Conservation (phyloP, 2,888 invertebrate species). For the Sphecodes monilicornis region DNA sequence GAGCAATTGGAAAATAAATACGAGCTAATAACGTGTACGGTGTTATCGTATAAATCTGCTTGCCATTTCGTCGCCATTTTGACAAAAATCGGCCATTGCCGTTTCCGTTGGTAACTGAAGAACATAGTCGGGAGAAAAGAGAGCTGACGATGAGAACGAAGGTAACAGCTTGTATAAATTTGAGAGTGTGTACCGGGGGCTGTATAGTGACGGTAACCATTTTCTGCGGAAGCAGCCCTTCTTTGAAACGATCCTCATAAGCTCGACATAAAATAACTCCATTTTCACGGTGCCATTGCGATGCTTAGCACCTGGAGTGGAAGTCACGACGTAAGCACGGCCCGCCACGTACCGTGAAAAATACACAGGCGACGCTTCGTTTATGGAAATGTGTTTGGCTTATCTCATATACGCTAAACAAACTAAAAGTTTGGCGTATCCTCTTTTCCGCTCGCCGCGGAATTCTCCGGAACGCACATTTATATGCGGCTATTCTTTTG, state of each 20-base stretch:
- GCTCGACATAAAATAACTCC: conserved; percentile 72
- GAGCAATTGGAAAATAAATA: conserved; percentile 32
- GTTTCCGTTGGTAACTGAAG: conserved; percentile 16
- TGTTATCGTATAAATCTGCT: neutral
- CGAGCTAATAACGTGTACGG: conserved; percentile 15
- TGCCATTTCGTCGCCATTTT: conserved; percentile 25
- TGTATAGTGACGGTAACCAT: conserved; percentile 61
- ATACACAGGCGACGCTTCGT: conserved; percentile 61
- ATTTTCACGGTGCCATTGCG: conserved; percentile 69
- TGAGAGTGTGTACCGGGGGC: conserved; percentile 46
- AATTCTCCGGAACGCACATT: conserved; percentile 36
- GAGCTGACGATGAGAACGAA: conserved; percentile 63
- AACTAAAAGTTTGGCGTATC: conserved; percentile 61
- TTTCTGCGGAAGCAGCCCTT: conserved; percentile 59
- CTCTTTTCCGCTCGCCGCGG: conserved; percentile 25
- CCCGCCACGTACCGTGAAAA: conserved; percentile 58
- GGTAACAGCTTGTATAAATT: conserved; percentile 64
- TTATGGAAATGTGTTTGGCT: conserved; percentile 71
- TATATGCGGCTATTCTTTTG: conserved; percentile 28
- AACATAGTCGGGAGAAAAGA: conserved; percentile 27
- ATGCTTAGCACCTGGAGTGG: conserved; percentile 71
- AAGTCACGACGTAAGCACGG: conserved; percentile 69
- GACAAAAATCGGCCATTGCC: conserved; percentile 41
- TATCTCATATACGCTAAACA: conserved; percentile 67
- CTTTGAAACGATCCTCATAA: conserved; percentile 68